Conservation (phyloP, 2,113 vertebrate species). For the Mugil cephalus region DNA sequence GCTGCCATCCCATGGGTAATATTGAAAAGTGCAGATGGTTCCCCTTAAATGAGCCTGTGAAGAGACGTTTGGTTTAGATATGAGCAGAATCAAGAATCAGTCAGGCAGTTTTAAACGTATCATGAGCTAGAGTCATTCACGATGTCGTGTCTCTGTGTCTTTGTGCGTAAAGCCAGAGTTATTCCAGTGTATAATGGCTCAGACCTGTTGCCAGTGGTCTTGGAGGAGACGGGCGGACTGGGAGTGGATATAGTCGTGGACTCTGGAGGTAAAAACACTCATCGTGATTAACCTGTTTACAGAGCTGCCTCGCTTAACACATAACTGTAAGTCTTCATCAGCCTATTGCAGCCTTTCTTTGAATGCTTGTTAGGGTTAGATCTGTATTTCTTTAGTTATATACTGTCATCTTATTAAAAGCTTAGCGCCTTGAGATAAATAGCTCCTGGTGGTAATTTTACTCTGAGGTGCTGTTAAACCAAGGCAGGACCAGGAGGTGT, state of each 20-base stretch:
- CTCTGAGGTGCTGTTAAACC: too few relatives aligned
- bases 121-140: background rate
- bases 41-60: background rate
- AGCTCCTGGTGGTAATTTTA: too few relatives aligned
- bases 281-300: background rate
- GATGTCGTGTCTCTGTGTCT: background rate
- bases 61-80: background rate
- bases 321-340: too few relatives aligned
- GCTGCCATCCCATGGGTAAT: conserved; percentile 42
- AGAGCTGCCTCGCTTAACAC: too few relatives aligned
- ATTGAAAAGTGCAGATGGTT: background rate
- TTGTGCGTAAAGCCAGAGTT: conserved; percentile 86
- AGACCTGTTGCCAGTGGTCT: conserved; percentile 88
- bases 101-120: background rate
- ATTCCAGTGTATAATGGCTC: conserved; percentile 86
- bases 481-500: too few relatives aligned
- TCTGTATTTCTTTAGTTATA: too few relatives aligned
- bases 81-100: background rate
- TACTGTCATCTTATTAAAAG: too few relatives aligned
- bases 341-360: too few relatives aligned
- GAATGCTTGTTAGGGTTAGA: too few relatives aligned
- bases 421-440: too few relatives aligned
- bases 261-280: conserved; percentile 86
- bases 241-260: conserved; percentile 94
- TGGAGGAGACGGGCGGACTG: conserved; percentile 96